Percentiles rank a stretch among this genome's conserved stretches.
phyloP scores from a whole-genome alignment of 2,113 vertebrate genomes.

The Catharus minimus region DNA sequence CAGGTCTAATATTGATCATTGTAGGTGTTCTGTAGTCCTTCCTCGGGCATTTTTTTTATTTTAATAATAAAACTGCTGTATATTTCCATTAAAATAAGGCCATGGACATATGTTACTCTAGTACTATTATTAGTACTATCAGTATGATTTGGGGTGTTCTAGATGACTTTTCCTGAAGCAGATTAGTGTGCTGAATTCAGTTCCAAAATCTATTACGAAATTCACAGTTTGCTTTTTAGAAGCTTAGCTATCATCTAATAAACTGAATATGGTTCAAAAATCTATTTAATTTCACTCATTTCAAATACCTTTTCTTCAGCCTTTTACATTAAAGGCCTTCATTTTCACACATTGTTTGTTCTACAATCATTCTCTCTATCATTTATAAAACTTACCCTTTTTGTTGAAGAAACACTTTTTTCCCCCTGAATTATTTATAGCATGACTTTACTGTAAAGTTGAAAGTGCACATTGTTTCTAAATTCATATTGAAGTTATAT shows the following conservation, averaged over 20 bases:
- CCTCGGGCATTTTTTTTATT: rapidly evolving
- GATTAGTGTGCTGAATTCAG: not conserved
- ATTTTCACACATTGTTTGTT: not conserved
- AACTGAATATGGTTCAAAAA: not conserved
- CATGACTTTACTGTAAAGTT: not conserved
- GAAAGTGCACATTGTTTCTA: not conserved
- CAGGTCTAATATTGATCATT: not conserved
- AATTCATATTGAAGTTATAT: not conserved
- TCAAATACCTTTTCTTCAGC: not conserved
- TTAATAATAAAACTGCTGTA: not conserved
- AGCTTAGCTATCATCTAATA: not conserved
- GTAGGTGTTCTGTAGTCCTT: not conserved
- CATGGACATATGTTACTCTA: rapidly evolving
- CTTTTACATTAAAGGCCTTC: not conserved
- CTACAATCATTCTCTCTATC: not conserved
- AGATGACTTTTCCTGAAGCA: not conserved
- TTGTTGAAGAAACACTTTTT: not conserved
- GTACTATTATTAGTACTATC: not conserved
- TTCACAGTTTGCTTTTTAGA: not conserved
- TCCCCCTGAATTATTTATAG: not conserved
- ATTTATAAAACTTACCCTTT: not conserved
- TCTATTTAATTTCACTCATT: not conserved
- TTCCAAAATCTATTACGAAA: not conserved
- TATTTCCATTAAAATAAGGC: not conserved
- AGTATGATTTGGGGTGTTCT: not conserved